Percentiles rank a stretch among this genome's conserved stretches.
Conservation (phyloP, 37 sponge, comb jelly and placozoan genomes). For the Geodia barretti region DNA sequence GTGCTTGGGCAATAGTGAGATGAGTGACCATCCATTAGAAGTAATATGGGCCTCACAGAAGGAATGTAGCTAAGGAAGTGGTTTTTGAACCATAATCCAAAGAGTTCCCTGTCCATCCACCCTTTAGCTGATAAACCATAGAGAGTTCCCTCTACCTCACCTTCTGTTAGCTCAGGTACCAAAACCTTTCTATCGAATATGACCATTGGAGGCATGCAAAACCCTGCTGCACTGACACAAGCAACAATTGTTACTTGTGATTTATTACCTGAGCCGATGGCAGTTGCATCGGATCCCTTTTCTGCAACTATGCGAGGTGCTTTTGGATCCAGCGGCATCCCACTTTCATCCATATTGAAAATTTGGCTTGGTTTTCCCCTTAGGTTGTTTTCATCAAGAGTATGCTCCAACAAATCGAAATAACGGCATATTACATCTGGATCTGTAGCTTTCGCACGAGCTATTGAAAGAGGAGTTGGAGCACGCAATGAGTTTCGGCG, state of each 20-base stretch:
- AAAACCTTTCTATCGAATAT: conserved; percentile 34
- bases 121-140: conserved; percentile 43
- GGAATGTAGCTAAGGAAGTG: conserved; percentile 51
- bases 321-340: conserved; percentile 34
- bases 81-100: conserved; percentile 46
- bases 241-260: conserved; percentile 46
- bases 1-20: conserved; percentile 32
- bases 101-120: conserved; percentile 42
- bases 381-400: conserved; percentile 24
- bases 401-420: conserved; percentile 43
- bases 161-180: conserved; percentile 23
- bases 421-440: conserved; percentile 25
- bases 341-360: conserved; percentile 38
- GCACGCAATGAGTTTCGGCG: conserved; percentile 9
- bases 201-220: conserved; percentile 52
- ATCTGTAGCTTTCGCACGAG: conserved; percentile 11
- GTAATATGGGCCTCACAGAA: conserved; percentile 29
- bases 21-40: conserved; percentile 55
- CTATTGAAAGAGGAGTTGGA: conserved; percentile 11
- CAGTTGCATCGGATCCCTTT: background rate
- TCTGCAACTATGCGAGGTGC: conserved; percentile 15
- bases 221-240: conserved; percentile 57
- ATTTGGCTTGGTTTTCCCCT: conserved; percentile 27
- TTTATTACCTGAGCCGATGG: conserved; percentile 36
- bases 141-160: conserved; percentile 50